Evolutionary conservation across 2,113 vertebrate genomes (phyloP), one percentile per base, ranked within the genome.

Genomic region (Amblyornis subalaris): DNA sequence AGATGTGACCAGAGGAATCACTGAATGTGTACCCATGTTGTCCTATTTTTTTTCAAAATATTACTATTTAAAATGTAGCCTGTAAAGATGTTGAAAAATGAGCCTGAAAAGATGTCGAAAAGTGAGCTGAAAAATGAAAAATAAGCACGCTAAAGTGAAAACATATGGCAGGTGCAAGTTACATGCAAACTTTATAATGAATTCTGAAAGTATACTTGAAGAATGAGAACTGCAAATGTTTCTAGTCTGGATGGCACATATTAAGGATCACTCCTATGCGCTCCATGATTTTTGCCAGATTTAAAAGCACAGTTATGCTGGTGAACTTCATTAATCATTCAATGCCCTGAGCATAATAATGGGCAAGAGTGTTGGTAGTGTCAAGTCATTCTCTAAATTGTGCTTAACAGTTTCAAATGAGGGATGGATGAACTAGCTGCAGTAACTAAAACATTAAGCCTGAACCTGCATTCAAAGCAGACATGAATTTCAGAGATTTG

Each of bases 321-420:
- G 23, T 73, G 66, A 80, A 86, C 13, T 85, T 84, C 81, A 89
- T 95, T 89, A 90, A 91, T 94, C 73, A 67, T 70, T 83, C 53
- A 85, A 36, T 78, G 93, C 23, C 10, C 55, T 31, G 10, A 83
- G 53, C 21, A 26, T 57, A 91, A 57, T 67, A 94, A 74, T 14
- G 48, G 86, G 35, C 22, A 77, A 87, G 58, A 80, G 19, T 9
- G 48, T 57, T 86, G 73, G 60, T 85, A 51, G 38, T 11, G 7
- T 87, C 54, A 92, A 93, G 23, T 55, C 7, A 50, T 90, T 82
- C 90, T 90, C 42, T 89, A 85, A 88, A 85, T 76, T 69, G 78
- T 53, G 45, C 45, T 72, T 42, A 84, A 55, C 6, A 7, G 38
- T 90, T 96, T 90, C 65, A 83, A 93, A 90, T 62, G 66, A 83